Conservation (phyloP, 2,888 invertebrate genomes). For the Agrochola lota region DNA sequence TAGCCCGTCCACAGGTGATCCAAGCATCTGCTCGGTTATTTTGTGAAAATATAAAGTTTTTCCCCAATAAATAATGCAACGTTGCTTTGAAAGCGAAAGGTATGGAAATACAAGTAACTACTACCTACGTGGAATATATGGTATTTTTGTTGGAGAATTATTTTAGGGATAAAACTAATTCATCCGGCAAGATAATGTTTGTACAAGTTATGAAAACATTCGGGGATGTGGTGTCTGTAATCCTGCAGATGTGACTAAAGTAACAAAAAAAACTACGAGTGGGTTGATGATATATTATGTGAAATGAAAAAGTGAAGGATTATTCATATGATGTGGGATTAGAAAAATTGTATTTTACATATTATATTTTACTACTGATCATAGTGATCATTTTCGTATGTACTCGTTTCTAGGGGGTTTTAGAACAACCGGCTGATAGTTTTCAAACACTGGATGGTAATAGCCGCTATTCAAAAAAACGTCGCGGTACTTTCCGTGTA, state of each 20-base stretch:
- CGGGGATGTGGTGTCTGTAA: slow-evolving; percentile 68
- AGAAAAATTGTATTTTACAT: not conserved
- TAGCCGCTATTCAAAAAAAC: not conserved
- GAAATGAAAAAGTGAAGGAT: slow-evolving; percentile 41
- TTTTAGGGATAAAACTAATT: slow-evolving; percentile 76
- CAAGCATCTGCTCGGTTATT: slow-evolving; percentile 84
- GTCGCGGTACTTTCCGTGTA: no score
- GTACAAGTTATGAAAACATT: slow-evolving; percentile 76
- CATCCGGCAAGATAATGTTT: slow-evolving; percentile 70
- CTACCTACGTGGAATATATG: slow-evolving; percentile 53
- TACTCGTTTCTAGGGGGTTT: not conserved
- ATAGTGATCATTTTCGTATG: not conserved
- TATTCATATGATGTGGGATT: slow-evolving; percentile 23
- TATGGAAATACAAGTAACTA: slow-evolving; percentile 72
- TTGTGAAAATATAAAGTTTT: slow-evolving; percentile 88
- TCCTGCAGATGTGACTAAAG: slow-evolving; percentile 73
- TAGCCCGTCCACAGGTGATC: slow-evolving; percentile 84
- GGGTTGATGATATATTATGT: slow-evolving; percentile 56
- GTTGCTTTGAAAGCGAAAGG: slow-evolving; percentile 72
- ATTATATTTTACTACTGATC: not conserved
- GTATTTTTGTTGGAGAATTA: slow-evolving; percentile 75
- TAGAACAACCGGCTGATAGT: no score
- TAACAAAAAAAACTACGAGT: slow-evolving; percentile 52
- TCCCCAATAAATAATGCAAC: slow-evolving; percentile 89
- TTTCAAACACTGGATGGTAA: not conserved